phyloP scores from a whole-genome alignment of 2,797 vertebrate genomes.

The Enteromius viviparus region DNA sequence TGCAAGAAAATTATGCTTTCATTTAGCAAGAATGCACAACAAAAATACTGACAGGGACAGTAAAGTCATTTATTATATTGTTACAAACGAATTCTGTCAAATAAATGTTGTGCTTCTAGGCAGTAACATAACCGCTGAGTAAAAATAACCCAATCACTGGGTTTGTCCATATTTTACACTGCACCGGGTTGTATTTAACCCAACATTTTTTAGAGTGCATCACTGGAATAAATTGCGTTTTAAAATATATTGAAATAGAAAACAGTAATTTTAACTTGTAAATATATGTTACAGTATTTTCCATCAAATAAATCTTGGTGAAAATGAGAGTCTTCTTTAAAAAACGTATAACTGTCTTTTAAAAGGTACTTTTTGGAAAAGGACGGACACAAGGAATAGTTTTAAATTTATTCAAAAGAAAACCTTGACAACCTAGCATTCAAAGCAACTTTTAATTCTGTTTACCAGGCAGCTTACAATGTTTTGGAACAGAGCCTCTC shows the following conservation, averaged over 20 bases:
- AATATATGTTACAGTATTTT: neutral
- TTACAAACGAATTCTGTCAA: neutral
- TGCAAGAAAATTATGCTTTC: neutral
- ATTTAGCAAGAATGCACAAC: neutral
- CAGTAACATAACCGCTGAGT: too few species aligned
- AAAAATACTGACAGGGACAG: neutral
- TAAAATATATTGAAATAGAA: neutral
- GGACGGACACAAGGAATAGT: neutral
- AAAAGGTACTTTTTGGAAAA: too few species aligned
- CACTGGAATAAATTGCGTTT: neutral
- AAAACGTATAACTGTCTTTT: neutral
- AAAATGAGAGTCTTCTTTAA: neutral
- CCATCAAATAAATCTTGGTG: neutral
- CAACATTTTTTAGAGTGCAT: neutral
- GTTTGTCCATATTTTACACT: too few species aligned
- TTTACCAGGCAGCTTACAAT: neutral
- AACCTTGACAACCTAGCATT: neutral
- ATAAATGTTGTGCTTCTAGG: neutral
- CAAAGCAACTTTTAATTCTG: neutral
- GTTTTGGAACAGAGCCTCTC: neutral
- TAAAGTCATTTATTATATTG: neutral
- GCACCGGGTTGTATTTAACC: too few species aligned
- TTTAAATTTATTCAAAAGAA: neutral
- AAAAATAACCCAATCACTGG: too few species aligned
- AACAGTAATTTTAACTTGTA: neutral